These are phyloP conservation scores for Meta bourneti DNA, from an alignment of 2,888 invertebrate genomes.

Conservation along the genomic window DNA sequence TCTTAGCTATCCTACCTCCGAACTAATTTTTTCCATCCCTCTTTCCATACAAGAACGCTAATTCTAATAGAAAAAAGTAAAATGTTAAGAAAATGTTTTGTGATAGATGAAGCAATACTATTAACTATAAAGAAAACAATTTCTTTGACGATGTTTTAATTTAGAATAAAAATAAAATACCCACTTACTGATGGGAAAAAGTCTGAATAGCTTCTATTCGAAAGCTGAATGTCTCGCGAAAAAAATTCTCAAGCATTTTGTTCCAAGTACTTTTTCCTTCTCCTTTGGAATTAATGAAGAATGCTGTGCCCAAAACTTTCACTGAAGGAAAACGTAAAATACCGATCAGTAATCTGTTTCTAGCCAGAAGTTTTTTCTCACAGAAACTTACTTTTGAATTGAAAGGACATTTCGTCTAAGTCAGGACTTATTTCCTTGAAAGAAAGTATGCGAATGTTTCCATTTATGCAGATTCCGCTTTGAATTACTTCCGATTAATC, in stretches of 20 bases:
- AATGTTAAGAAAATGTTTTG: conserved; percentile 27
- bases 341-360: conserved; percentile 22
- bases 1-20: background rate
- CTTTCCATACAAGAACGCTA: background rate
- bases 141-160: conserved; percentile 41
- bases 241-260: conserved; percentile 36
- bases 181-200: conserved; percentile 26
- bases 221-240: conserved; percentile 21
- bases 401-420: conserved; percentile 6
- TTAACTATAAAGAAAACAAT: conserved; percentile 62
- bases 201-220: conserved; percentile 47
- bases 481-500: conserved; percentile 18
- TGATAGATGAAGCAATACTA: conserved; percentile 34
- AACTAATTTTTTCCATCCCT: conserved; percentile 1
- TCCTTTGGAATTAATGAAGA: conserved; percentile 41
- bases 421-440: conserved; percentile 15
- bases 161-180: conserved; percentile 56
- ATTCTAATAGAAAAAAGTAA: background rate
- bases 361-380: background rate
- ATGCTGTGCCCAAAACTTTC: conserved; percentile 26
- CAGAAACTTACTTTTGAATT: conserved; percentile 10
- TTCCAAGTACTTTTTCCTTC: conserved; percentile 28
- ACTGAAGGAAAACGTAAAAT: conserved; percentile 44
- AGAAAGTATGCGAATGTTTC: conserved; percentile 17
- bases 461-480: conserved; percentile 5